Percentiles rank a stretch among this genome's conserved stretches.
phyloP scores from a whole-genome alignment of 2,797 vertebrate genomes.

The Protosalanx chinensis region DNA sequence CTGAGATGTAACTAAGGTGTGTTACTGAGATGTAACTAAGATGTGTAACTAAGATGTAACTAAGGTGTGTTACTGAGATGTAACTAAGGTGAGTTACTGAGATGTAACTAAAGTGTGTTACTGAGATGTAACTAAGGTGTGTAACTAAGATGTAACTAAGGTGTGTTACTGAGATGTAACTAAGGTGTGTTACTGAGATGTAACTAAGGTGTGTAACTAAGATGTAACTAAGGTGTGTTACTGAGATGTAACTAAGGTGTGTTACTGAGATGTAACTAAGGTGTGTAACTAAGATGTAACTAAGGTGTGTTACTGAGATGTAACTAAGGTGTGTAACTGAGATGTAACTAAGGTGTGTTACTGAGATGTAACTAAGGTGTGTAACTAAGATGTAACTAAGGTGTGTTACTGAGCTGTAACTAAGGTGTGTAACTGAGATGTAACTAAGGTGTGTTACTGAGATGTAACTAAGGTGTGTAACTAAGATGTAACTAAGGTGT shows the following conservation, averaged over 20 bases:
- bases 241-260: slow-evolving; percentile 6
- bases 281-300: background rate
- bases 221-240: background rate
- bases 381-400: background rate
- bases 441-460: slow-evolving; percentile 1
- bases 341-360: background rate
- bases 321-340: background rate
- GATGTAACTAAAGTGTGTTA: background rate
- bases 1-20: background rate
- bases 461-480: background rate
- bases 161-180: background rate
- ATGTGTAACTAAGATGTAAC: background rate
- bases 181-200: background rate
- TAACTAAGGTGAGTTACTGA: background rate
- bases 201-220: background rate
- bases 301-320: slow-evolving; percentile 9
- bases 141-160: no score
- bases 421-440: slow-evolving; percentile 10
- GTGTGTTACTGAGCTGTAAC: background rate
- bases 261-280: background rate
- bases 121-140: background rate
- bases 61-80: slow-evolving; percentile 9
- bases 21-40: background rate
- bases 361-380: slow-evolving; percentile 6
- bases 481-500: slow-evolving; percentile 6